A percentile compares a stretch with the other conserved stretches of the same genome.
phyloP scores from a whole-genome alignment of 2,113 vertebrate species.

The Oceanites oceanicus region DNA sequence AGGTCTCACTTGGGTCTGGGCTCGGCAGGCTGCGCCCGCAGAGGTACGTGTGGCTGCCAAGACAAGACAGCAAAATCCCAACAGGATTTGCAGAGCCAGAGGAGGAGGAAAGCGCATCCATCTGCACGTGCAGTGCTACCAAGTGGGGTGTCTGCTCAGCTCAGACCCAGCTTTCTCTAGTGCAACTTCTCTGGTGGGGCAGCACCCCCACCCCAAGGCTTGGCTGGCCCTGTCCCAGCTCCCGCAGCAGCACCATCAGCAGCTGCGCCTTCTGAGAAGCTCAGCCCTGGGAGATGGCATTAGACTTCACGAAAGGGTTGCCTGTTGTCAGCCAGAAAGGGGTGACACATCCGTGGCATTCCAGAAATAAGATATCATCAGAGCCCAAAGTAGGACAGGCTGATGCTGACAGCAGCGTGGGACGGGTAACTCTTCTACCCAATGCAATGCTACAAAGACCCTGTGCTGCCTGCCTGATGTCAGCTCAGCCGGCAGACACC shows the following conservation, averaged over 20 bases:
- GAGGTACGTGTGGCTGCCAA: too few relatives aligned
- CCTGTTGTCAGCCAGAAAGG: neutral
- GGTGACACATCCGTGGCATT: accelerated
- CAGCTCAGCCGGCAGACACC: neutral
- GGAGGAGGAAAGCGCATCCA: neutral
- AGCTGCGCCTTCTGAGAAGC: neutral
- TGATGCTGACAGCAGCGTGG: neutral
- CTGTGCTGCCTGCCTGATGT: too few relatives aligned
- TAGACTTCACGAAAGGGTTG: neutral
- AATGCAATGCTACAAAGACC: neutral
- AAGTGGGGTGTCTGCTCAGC: neutral
- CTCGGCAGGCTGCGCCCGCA: neutral
- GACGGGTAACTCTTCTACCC: neutral
- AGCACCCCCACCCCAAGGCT: neutral
- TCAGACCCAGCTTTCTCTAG: neutral
- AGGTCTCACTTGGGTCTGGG: neutral
- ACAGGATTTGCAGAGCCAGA: neutral
- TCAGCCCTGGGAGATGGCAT: neutral
- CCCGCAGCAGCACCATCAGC: neutral
- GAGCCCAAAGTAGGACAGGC: too few relatives aligned
- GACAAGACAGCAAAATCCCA: neutral
- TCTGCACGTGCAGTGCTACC: accelerated
- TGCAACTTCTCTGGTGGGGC: neutral
- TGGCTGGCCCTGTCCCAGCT: neutral
- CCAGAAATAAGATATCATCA: neutral